Conservation (phyloP, 2,797 vertebrate species). For the Trachops cirrhosus region DNA sequence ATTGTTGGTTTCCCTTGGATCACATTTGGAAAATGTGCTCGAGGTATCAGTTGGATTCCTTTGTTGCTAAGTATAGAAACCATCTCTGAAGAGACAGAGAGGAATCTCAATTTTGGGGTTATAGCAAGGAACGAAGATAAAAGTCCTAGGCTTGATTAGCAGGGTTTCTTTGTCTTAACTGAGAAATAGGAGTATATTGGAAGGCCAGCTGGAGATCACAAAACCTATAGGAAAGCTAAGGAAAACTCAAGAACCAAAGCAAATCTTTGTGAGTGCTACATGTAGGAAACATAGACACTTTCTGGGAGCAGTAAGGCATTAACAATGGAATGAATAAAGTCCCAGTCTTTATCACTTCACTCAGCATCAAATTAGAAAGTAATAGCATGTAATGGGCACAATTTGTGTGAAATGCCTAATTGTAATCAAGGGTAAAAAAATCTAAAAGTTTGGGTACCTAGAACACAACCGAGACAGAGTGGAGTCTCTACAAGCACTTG, state of each 20-base stretch:
- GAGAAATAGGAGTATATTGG: not conserved
- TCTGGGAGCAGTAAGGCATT: not conserved
- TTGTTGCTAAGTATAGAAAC: not conserved
- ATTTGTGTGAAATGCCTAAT: not conserved
- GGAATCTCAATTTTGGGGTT: not conserved
- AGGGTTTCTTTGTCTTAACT: not conserved
- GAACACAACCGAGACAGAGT: not conserved
- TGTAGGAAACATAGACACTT: not conserved
- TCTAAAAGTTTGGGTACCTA: not conserved
- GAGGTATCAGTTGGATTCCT: not conserved
- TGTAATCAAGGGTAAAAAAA: not conserved
- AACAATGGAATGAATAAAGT: not conserved
- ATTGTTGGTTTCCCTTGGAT: not conserved
- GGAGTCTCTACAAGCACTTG: not conserved
- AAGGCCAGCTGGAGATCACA: not conserved
- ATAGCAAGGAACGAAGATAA: not conserved
- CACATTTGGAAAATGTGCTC: not conserved
- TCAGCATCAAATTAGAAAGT: not conserved
- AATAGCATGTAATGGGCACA: not conserved
- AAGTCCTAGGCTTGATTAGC: not conserved
- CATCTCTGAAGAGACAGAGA: not conserved
- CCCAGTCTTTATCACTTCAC: not conserved
- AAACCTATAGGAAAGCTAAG: not conserved
- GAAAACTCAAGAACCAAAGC: not conserved
- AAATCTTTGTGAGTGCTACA: not conserved